These are phyloP conservation scores for Drosophila nr. perissopoda DNA, from an alignment of 2,888 invertebrate genomes.

Conservation along the genomic window DNA sequence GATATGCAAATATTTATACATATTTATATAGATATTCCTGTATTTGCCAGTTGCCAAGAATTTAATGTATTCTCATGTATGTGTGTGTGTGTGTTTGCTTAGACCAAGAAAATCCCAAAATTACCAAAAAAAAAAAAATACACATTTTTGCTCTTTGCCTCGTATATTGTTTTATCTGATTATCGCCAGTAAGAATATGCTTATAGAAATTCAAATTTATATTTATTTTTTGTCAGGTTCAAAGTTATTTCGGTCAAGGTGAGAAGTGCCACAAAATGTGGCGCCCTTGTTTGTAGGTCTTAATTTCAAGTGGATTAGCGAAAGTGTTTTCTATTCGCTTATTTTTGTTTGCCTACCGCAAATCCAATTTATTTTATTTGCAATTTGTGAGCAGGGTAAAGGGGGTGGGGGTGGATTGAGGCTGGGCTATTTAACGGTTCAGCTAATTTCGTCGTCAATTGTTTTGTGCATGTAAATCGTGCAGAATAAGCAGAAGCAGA, in stretches of 20 bases:
- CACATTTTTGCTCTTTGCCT: conserved; percentile 19
- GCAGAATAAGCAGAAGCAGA: conserved; percentile 14
- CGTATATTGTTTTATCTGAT: conserved; percentile 1
- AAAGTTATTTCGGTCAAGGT: conserved; percentile 68
- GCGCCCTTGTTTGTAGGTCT: conserved; percentile 16
- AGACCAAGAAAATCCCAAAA: conserved; percentile 34
- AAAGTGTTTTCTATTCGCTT: conserved; percentile 61
- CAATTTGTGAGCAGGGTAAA: conserved; percentile 7
- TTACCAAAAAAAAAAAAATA: conserved; percentile 9
- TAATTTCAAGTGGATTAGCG: conserved; percentile 72
- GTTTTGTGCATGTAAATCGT: conserved; percentile 67
- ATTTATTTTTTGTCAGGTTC: conserved; percentile 48
- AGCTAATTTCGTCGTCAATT: conserved; percentile 73
- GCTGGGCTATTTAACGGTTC: conserved; percentile 20
- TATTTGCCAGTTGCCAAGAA: conserved; percentile 69
- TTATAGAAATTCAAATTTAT: conserved; percentile 3
- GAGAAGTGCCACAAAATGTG: conserved; percentile 22
- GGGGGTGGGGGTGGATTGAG: too few species aligned
- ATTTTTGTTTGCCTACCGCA: conserved; percentile 23
- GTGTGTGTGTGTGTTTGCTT: conserved; percentile 13
- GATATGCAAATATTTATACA: conserved; percentile 17
- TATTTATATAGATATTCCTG: conserved; percentile 3
- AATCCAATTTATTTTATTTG: conserved; percentile 76
- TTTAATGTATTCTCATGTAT: conserved; percentile 68
- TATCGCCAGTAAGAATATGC: conserved; percentile 3